phyloP scores from a whole-genome alignment of 2,797 vertebrate species.

The Pseudochromis fuscus region DNA sequence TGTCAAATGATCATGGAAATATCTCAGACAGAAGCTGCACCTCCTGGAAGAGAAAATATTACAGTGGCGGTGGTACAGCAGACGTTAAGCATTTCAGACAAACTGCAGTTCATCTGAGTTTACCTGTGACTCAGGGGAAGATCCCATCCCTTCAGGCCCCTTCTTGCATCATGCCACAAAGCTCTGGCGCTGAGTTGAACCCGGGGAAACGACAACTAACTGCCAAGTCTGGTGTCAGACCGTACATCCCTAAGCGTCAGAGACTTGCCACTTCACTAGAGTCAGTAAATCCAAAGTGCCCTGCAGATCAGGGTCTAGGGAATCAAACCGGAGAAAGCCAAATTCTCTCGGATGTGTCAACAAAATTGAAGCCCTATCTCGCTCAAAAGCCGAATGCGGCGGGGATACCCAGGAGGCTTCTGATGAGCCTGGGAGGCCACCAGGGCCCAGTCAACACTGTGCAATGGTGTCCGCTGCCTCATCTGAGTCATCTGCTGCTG shows the following conservation, averaged over 20 bases:
- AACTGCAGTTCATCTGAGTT: slow-evolving; percentile 19
- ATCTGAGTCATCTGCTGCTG: slow-evolving; percentile 92
- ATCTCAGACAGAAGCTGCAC: slow-evolving; percentile 28
- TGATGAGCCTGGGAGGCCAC: slow-evolving; percentile 88
- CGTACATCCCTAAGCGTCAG: slow-evolving; percentile 91
- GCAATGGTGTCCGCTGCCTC: slow-evolving; percentile 91
- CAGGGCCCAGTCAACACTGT: slow-evolving; percentile 89
- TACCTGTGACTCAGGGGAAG: slow-evolving; percentile 19
- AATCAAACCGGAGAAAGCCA: slow-evolving; percentile 54
- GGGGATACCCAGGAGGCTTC: slow-evolving; percentile 84
- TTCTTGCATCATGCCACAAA: slow-evolving; percentile 21
- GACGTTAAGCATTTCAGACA: slow-evolving; percentile 26
- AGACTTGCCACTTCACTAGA: slow-evolving; percentile 72
- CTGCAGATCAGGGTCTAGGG: slow-evolving; percentile 29
- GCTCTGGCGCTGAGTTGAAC: slow-evolving; percentile 17
- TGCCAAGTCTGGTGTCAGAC: slow-evolving; percentile 79
- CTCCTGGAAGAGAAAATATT: slow-evolving; percentile 19
- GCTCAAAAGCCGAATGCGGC: slow-evolving; percentile 76
- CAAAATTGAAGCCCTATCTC: slow-evolving; percentile 87
- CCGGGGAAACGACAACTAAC: slow-evolving; percentile 78
- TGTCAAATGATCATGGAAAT: slow-evolving; percentile 25
- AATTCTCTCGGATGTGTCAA: slow-evolving; percentile 82
- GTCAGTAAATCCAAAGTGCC: slow-evolving; percentile 4
- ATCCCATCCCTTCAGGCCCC: background rate
- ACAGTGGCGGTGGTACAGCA: background rate